Conservation (phyloP, 2,888 invertebrate genomes). For the Pollenia angustigena region DNA sequence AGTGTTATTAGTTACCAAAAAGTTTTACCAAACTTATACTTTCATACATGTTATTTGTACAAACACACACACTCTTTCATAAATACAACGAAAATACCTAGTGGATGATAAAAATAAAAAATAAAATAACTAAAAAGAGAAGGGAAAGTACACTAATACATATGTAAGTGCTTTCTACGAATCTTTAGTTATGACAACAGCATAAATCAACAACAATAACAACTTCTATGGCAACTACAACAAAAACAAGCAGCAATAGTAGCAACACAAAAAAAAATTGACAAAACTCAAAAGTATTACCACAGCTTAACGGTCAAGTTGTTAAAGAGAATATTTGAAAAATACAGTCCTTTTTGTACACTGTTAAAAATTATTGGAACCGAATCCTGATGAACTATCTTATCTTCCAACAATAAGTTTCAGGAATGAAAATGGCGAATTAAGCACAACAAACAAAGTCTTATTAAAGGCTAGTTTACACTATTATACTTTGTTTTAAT, state of each 20-base stretch:
- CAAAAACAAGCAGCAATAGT: conserved; percentile 42
- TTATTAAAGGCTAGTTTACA: too few relatives aligned
- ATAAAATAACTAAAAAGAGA: conserved; percentile 13
- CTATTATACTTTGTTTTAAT: too few relatives aligned
- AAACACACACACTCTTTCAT: conserved; percentile 28
- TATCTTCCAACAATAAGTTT: too few relatives aligned
- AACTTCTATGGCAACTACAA: conserved; percentile 32
- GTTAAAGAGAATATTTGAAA: conserved; percentile 72
- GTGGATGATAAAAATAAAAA: conserved; percentile 10
- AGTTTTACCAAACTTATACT: conserved; percentile 32
- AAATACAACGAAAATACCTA: conserved; percentile 40
- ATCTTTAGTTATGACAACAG: conserved; percentile 70
- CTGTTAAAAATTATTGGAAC: background rate
- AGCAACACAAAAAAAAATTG: conserved; percentile 21
- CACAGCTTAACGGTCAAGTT: conserved; percentile 74
- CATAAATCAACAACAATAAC: conserved; percentile 67
- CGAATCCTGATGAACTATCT: too few relatives aligned
- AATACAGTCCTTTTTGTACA: conserved; percentile 46
- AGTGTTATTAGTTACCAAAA: conserved; percentile 28
- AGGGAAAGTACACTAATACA: conserved; percentile 28
- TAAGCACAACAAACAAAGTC: too few relatives aligned
- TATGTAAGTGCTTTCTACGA: conserved; percentile 63
- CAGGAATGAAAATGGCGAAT: too few relatives aligned
- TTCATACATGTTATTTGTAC: conserved; percentile 9
- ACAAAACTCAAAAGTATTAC: conserved; percentile 71